Conservation (phyloP, 2,797 vertebrate species). For the Xyrichtys novacula region DNA sequence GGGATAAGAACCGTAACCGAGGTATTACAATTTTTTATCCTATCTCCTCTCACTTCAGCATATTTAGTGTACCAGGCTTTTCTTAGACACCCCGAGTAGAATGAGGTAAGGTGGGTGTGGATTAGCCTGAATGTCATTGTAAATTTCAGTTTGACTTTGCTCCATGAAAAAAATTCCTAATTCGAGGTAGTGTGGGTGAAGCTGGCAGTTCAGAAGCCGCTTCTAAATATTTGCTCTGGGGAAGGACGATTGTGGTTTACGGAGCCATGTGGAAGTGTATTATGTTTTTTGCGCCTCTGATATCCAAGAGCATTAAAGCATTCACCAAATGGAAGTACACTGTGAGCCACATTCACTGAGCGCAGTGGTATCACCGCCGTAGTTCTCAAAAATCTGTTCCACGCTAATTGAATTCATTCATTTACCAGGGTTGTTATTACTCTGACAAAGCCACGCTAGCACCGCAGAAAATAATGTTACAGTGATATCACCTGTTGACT, state of each 20-base stretch:
- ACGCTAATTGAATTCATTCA: constrained; percentile 66
- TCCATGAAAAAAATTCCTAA: constrained; percentile 61
- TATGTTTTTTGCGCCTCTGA: constrained; percentile 54
- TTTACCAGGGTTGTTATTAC: constrained; percentile 65
- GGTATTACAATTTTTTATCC: constrained; percentile 57
- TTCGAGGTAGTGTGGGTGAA: constrained; percentile 63
- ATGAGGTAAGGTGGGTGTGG: constrained; percentile 85
- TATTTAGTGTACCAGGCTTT: constrained; percentile 70
- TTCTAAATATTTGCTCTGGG: constrained; percentile 60
- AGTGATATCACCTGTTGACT: constrained; percentile 76
- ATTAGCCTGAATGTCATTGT: constrained; percentile 77
- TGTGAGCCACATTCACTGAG: constrained; percentile 55
- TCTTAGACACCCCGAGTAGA: constrained; percentile 70
- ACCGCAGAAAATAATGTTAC: constrained; percentile 63
- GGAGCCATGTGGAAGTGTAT: constrained; percentile 43
- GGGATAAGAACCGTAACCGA: constrained; percentile 48
- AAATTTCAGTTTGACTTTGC: constrained; percentile 64
- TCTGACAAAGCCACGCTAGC: constrained; percentile 64
- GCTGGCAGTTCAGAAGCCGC: constrained; percentile 57
- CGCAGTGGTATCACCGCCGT: constrained; percentile 52
- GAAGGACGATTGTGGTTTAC: constrained; percentile 44
- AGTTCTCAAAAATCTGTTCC: constrained; percentile 44
- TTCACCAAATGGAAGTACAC: constrained; percentile 58
- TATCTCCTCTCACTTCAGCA: constrained; percentile 65
- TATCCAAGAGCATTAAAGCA: constrained; percentile 64